A percentile compares a stretch with the other conserved stretches of the same genome.
Conservation (phyloP, 2,113 vertebrate genomes). For the Coreoperca whiteheadi region DNA sequence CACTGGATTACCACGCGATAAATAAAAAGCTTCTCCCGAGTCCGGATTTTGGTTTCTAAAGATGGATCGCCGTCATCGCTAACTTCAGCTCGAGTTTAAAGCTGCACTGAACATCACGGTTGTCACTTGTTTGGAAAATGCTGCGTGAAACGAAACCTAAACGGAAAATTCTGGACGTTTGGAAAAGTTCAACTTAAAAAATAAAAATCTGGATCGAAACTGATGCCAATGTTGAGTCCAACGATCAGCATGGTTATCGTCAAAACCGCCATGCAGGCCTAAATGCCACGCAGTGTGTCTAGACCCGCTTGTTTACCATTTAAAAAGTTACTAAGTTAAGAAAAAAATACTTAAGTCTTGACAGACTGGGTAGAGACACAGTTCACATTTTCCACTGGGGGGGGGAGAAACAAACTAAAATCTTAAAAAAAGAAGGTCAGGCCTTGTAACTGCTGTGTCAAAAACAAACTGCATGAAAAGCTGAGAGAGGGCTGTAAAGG, state of each 20-base stretch:
- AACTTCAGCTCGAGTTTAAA: background rate
- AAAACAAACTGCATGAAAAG: constrained; percentile 37
- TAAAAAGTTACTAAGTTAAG: constrained; percentile 15
- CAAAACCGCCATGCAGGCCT: background rate
- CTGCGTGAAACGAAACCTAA: too few species aligned
- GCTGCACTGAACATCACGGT: background rate
- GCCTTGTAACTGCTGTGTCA: constrained; percentile 16
- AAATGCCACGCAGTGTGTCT: background rate
- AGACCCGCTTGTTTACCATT: background rate
- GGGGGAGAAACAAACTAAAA: background rate
- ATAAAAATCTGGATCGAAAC: background rate
- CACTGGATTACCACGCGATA: background rate
- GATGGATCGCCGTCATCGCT: background rate
- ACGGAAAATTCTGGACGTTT: background rate
- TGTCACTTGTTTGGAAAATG: background rate
- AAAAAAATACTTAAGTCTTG: background rate
- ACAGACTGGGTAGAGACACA: constrained; percentile 36
- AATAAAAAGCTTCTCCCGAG: too few species aligned
- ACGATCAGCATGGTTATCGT: background rate
- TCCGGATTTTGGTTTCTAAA: background rate
- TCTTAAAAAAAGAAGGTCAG: background rate
- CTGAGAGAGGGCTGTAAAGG: constrained; percentile 18
- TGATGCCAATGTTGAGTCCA: too few species aligned
- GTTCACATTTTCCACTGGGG: constrained; percentile 57
- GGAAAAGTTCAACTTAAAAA: background rate